Evolutionary conservation across 2,113 vertebrate genomes (phyloP).

Genomic region (Crotalus viridis): DNA sequence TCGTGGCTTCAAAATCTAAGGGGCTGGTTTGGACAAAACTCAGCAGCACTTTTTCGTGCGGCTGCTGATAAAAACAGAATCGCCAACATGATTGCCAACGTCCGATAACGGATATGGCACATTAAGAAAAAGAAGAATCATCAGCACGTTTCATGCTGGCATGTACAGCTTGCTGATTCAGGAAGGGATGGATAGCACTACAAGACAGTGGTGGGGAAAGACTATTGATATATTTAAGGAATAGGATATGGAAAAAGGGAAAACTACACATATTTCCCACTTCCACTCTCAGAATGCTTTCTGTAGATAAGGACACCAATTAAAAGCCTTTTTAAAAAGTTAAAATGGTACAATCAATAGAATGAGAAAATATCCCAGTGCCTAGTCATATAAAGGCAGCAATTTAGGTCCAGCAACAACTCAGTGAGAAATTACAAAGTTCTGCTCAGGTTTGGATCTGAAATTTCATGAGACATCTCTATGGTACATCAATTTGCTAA

Average conservation of each 20-base stretch:
- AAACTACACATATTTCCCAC: not conserved
- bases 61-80: too few species aligned
- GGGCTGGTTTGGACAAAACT: too few species aligned
- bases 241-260: rapidly evolving
- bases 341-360: not conserved
- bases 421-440: slow-evolving; percentile 20
- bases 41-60: too few species aligned
- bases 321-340: not conserved
- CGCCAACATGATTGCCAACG: too few species aligned
- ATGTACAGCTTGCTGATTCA: not conserved
- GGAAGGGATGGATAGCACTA: not conserved
- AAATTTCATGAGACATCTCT: not conserved
- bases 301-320: not conserved
- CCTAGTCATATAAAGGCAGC: not conserved
- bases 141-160: not conserved
- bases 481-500: slow-evolving; percentile 28
- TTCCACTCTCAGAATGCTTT: not conserved
- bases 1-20: too few species aligned
- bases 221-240: not conserved
- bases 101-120: too few species aligned
- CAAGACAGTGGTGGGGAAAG: not conserved
- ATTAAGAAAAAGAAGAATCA: not conserved
- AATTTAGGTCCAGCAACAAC: not conserved
- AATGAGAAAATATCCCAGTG: not conserved
- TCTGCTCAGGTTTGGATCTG: not conserved